Conservation (phyloP, 2,888 invertebrate species). For the Zaprionus obscuricornis region DNA sequence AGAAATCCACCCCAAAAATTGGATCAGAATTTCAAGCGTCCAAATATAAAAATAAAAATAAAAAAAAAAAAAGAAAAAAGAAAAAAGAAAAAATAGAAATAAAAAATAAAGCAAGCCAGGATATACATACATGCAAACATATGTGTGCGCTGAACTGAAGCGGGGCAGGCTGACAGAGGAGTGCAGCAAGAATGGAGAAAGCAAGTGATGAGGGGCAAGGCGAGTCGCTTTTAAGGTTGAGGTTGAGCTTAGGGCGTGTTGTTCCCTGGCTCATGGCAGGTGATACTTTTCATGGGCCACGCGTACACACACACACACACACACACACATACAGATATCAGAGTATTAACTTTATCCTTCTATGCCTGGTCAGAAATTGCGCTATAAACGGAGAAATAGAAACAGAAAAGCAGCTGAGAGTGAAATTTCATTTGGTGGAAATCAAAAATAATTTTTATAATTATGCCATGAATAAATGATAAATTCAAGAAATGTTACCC, state of each 20-base stretch:
- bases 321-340: no score
- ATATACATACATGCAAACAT: no score
- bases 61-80: no score
- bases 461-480: slow-evolving; percentile 61
- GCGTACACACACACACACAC: no score
- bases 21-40: no score
- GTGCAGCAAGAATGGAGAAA: no score
- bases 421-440: slow-evolving; percentile 26
- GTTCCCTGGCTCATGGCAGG: slow-evolving; percentile 49
- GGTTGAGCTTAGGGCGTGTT: slow-evolving; percentile 6
- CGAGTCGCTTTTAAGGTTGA: slow-evolving; percentile 27
- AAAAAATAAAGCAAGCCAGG: no score
- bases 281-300: slow-evolving; percentile 67
- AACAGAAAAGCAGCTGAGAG: slow-evolving; percentile 16
- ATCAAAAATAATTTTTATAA: slow-evolving; percentile 67
- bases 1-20: slow-evolving; percentile 65
- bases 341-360: slow-evolving; percentile 29
- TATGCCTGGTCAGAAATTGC: slow-evolving; percentile 26
- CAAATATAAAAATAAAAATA: no score
- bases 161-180: slow-evolving; percentile 35
- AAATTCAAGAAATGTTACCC: slow-evolving; percentile 33
- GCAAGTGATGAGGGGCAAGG: slow-evolving; percentile 16
- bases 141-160: slow-evolving; percentile 73
- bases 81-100: no score
- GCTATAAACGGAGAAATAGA: slow-evolving; percentile 9